Conservation (phyloP, 2,888 invertebrate genomes). For the Serripes groenlandicus region DNA sequence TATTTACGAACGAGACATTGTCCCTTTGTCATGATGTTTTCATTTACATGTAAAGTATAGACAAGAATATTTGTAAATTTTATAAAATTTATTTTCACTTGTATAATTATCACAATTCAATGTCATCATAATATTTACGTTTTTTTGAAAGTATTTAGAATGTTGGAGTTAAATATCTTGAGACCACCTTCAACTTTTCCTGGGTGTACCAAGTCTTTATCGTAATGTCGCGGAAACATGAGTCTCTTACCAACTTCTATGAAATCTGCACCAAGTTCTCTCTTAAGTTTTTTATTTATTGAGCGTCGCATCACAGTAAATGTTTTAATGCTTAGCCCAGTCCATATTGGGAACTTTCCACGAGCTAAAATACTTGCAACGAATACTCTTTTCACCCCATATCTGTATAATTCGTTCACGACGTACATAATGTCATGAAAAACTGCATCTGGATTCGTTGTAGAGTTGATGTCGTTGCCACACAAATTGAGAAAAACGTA, state of each 20-base stretch:
- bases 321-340: neutral
- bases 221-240: constrained; percentile 14
- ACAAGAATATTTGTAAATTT: too few relatives aligned
- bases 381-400: constrained; percentile 15
- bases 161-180: neutral
- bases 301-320: neutral
- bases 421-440: neutral
- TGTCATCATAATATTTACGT: too few relatives aligned
- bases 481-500: constrained; percentile 19
- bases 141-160: neutral
- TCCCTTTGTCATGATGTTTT: too few relatives aligned
- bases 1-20: too few relatives aligned
- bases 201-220: constrained; percentile 19
- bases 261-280: neutral
- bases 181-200: constrained; percentile 8
- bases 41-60: too few relatives aligned
- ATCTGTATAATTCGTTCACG: neutral
- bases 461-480: constrained; percentile 14
- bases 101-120: too few relatives aligned
- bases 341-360: constrained; percentile 6
- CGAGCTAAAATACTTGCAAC: neutral
- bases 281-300: constrained; percentile 12
- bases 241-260: neutral
- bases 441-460: neutral
- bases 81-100: too few relatives aligned